Base-by-base conservation (phyloP, 2,888 invertebrate species). In the Augiades crinisus region DNA sequence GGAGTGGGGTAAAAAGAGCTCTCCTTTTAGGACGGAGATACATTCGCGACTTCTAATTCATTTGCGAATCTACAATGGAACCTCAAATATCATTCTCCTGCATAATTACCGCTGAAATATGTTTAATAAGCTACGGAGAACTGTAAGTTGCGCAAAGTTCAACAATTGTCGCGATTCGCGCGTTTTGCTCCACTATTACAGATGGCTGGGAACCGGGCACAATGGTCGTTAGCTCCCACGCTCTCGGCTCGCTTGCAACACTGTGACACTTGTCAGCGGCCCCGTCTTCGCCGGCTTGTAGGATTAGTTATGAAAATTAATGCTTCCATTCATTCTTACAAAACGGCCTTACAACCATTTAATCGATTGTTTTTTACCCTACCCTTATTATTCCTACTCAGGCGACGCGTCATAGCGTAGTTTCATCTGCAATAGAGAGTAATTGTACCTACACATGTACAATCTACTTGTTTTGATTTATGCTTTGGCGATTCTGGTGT, bases 161-260 rank as follows among this genome's bases (percentile, higher is more conserved):
- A 65, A 68, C 72, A 70, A 65, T 81, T 80, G 71, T 70, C 65
- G 77, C 65, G 63, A 59, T 78, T 75, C 75, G 73, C 72, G 72
- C 67, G 68, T 73, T 76, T 63, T 78, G 76, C 75, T 78, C 78
- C 71, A 75, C 72, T 75, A 75, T 70, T 69, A 67, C 67, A 68
- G 72, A 72, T 75, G 75, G 61, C 59, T 75, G 86, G 70, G 86
- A 86, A 86, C 72, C 55, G 63, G 68, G 70, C 70, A 86, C 85
- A 84, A 86, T 86, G 65, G 52, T 66, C 46, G 52, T 54, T 53
- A 61, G 61, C 68, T 87, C 86, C 70, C 87, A 85, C 87, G 85
- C 81, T 81, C 78, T 76, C 78, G 51, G 75, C 73, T 70, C 67
- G 71, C 82, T 87, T 87, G 79, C 86, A 75, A 84, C 81, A 86